Evolutionary conservation across 2,797 vertebrate species (phyloP).

Genomic region (Euthynnus affinis): DNA sequence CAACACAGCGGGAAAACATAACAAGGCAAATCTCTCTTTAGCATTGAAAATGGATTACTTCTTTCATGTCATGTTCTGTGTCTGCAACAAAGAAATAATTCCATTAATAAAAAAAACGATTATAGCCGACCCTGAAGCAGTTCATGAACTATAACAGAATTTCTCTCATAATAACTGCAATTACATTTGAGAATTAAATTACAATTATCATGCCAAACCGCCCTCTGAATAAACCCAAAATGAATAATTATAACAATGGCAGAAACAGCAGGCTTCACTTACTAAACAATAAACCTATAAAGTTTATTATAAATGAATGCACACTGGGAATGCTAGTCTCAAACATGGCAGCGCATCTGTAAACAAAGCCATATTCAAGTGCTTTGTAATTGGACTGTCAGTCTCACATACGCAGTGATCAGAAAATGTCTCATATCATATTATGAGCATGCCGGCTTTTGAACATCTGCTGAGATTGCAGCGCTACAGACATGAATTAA

Average conservation of each 20-base stretch:
- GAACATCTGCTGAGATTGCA: slow-evolving; percentile 74
- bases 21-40: slow-evolving; percentile 54
- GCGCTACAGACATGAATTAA: slow-evolving; percentile 67
- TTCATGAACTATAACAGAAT: slow-evolving; percentile 40
- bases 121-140: slow-evolving; percentile 52
- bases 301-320: slow-evolving; percentile 30
- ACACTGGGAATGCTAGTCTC: slow-evolving; percentile 20
- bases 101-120: slow-evolving; percentile 66
- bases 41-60: slow-evolving; percentile 57
- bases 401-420: slow-evolving; percentile 61
- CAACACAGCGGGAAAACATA: slow-evolving; percentile 28
- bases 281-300: slow-evolving; percentile 19
- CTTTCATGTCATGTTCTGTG: slow-evolving; percentile 53
- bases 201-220: slow-evolving; percentile 32
- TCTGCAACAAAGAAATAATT: slow-evolving; percentile 75
- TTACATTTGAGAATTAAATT: slow-evolving; percentile 41
- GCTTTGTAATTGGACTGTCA: slow-evolving; percentile 61
- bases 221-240: slow-evolving; percentile 25
- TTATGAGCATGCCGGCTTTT: slow-evolving; percentile 52
- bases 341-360: slow-evolving; percentile 27
- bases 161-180: slow-evolving; percentile 43
- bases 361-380: slow-evolving; percentile 60
- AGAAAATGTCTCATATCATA: slow-evolving; percentile 62
- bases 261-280: slow-evolving; percentile 18
- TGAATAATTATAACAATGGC: slow-evolving; percentile 34